A percentile compares a stretch with the other conserved stretches of the same genome.
Conservation (phyloP, 2,888 invertebrate species). For the Carpatolechia fugitivella region DNA sequence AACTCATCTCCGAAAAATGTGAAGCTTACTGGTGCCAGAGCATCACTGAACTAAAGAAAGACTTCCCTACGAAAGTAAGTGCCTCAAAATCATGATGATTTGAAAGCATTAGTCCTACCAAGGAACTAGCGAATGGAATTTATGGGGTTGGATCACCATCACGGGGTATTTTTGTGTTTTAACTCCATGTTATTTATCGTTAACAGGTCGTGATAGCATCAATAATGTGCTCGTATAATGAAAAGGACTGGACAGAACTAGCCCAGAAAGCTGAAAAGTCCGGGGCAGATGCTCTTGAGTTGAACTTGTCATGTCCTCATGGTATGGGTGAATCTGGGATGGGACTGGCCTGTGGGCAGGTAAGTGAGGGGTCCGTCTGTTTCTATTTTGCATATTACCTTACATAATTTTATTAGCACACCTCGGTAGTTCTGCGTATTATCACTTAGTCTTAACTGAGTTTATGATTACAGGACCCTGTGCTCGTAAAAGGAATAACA, state of each 20-base stretch:
- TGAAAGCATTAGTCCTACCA: no score
- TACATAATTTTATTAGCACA: no score
- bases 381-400: no score
- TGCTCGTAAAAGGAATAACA: constrained; percentile 92
- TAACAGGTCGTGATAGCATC: constrained; percentile 92
- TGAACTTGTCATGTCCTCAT: constrained; percentile 98
- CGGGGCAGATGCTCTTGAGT: constrained; percentile 96
- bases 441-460: no score
- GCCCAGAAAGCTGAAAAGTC: constrained; percentile 87
- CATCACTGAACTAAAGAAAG: constrained; percentile 91
- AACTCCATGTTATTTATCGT: not conserved
- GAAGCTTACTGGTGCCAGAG: constrained; percentile 95
- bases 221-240: constrained; percentile 94
- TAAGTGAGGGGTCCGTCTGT: no score
- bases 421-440: no score
- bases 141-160: no score
- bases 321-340: constrained; percentile 99
- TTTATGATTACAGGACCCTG: constrained; percentile 84
- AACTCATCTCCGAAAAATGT: constrained; percentile 98
- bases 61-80: constrained; percentile 91
- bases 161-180: not conserved
- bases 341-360: constrained; percentile 99
- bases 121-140: no score
- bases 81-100: not conserved
- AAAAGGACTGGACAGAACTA: constrained; percentile 93